Evolutionary conservation across 2,797 vertebrate species (phyloP).

Genomic region (Poecilia gillii): DNA sequence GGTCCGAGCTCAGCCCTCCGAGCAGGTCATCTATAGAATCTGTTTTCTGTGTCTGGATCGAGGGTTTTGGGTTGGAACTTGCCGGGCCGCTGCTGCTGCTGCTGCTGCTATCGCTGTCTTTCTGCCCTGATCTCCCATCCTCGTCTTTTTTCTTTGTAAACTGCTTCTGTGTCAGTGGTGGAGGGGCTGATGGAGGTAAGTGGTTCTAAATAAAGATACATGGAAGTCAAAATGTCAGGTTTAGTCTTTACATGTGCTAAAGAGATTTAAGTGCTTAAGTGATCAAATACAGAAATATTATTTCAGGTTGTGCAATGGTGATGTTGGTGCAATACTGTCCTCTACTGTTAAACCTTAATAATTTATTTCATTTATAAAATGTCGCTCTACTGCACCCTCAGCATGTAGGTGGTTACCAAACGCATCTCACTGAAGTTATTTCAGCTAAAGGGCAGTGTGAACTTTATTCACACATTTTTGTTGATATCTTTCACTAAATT

Average conservation of each 20-base stretch:
- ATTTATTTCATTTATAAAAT: background rate
- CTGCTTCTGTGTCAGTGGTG: conserved; percentile 58
- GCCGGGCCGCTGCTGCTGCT: conserved; percentile 11
- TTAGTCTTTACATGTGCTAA: background rate
- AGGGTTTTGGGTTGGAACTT: conserved; percentile 23
- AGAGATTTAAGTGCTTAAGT: background rate
- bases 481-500: background rate
- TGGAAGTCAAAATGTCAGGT: background rate
- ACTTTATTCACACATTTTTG: background rate
- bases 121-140: conserved; percentile 26
- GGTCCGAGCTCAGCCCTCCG: conserved; percentile 84
- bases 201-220: conserved; percentile 40
- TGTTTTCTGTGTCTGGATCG: conserved; percentile 34
- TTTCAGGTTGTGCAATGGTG: background rate
- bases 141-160: conserved; percentile 48
- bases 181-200: conserved; percentile 36
- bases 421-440: background rate
- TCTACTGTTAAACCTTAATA: conserved; percentile 61
- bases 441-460: background rate
- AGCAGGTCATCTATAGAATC: conserved; percentile 86
- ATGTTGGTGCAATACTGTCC: conserved; percentile 64
- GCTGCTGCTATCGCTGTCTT: conserved; percentile 15
- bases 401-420: background rate
- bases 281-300: background rate
- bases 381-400: background rate